Percentiles rank a stretch among this genome's conserved stretches.
These are phyloP conservation scores for Falco biarmicus DNA, from an alignment of 2,797 vertebrate genomes.

Conservation along the genomic window DNA sequence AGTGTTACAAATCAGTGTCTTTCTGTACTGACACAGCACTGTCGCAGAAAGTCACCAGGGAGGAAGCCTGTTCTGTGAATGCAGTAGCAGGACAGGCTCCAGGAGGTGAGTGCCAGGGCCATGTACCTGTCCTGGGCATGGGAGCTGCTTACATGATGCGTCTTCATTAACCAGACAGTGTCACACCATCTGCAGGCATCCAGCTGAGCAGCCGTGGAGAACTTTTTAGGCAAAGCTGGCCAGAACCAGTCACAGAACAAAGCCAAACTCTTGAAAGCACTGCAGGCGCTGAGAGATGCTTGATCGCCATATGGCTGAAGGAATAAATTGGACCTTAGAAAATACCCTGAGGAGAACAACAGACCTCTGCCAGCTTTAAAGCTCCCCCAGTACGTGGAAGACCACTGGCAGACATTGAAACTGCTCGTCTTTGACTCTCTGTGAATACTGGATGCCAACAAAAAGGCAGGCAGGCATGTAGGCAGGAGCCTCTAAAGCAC, in stretches of 20 bases:
- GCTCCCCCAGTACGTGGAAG: neutral
- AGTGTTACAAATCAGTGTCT: accelerated
- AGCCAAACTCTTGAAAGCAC: neutral
- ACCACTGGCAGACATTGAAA: neutral
- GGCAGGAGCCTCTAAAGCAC: neutral
- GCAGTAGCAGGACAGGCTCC: accelerated
- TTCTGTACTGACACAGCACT: neutral
- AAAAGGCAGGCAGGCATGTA: neutral
- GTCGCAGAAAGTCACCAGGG: neutral
- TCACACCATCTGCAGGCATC: neutral
- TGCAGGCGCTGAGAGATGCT: neutral
- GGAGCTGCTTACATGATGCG: accelerated
- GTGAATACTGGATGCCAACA: neutral
- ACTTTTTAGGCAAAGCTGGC: neutral
- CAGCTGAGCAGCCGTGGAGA: neutral
- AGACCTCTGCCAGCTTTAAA: neutral
- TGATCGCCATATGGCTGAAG: neutral
- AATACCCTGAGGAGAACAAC: neutral
- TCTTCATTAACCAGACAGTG: neutral
- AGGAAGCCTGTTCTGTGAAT: neutral
- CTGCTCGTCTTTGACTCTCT: neutral
- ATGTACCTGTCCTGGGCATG: accelerated
- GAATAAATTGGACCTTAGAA: neutral
- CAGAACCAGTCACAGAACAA: neutral
- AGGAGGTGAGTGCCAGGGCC: neutral